Percentiles rank a stretch among this genome's conserved stretches.
phyloP scores from a whole-genome alignment of 2,888 invertebrate species.

The Cacoxenus indagator region DNA sequence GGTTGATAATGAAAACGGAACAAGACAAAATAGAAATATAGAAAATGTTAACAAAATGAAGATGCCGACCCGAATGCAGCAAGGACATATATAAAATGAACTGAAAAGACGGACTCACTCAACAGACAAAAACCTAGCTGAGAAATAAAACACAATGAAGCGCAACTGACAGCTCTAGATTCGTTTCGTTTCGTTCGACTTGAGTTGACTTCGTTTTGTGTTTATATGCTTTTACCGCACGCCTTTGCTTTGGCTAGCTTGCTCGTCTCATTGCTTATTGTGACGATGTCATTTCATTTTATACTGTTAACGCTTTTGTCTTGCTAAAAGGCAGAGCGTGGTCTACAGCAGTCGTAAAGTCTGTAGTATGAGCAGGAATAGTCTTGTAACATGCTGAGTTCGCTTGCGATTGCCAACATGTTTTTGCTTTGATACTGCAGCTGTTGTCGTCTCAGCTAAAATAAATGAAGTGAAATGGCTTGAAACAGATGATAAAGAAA shows the following conservation, averaged over 20 bases:
- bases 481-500: constrained; percentile 53
- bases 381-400: neutral
- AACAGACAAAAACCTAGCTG: constrained; percentile 10
- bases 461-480: constrained; percentile 60
- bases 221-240: constrained; percentile 16
- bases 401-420: neutral
- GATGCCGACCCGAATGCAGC: no score
- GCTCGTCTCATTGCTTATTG: constrained; percentile 35
- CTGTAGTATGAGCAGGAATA: neutral
- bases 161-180: constrained; percentile 44
- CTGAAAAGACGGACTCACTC: neutral
- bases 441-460: constrained; percentile 28
- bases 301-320: constrained; percentile 27
- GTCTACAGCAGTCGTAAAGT: no score
- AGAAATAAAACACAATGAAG: constrained; percentile 54
- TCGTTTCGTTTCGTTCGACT: neutral
- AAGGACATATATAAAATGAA: no score
- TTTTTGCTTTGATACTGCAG: constrained; percentile 3
- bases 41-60: constrained; percentile 19
- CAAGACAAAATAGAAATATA: constrained; percentile 27
- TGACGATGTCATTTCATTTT: constrained; percentile 48
- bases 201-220: constrained; percentile 24
- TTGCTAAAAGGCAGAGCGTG: neutral
- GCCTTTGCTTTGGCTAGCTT: neutral
- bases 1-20: constrained; percentile 49